A percentile compares a stretch with the other conserved stretches of the same genome.
phyloP scores from a whole-genome alignment of 2,113 vertebrate genomes.

The Beaufortia kweichowensis region DNA sequence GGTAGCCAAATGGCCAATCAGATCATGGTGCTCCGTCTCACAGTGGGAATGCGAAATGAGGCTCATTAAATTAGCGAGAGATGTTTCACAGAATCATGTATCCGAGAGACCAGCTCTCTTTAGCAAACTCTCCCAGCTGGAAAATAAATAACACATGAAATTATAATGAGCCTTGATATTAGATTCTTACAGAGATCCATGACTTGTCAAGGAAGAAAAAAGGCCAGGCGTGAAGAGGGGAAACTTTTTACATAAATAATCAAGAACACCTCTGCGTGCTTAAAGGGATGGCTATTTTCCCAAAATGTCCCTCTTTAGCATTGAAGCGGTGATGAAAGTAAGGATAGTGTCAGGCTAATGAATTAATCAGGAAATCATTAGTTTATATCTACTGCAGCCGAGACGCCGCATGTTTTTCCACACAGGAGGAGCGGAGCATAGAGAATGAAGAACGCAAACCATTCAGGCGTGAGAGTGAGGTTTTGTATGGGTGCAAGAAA shows the following conservation, averaged over 20 bases:
- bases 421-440: conserved; percentile 43
- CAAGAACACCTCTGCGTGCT: not conserved
- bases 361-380: conserved; percentile 76
- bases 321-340: conserved; percentile 52
- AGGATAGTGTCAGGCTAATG: conserved; percentile 67
- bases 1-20: conserved; percentile 41
- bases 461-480: conserved; percentile 65
- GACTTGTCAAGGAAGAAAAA: conserved; percentile 34
- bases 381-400: conserved; percentile 60
- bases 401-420: conserved; percentile 43
- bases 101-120: conserved; percentile 39
- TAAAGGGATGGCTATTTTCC: not conserved
- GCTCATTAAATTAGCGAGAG: conserved; percentile 39
- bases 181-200: conserved; percentile 36
- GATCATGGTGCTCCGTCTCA: conserved; percentile 31
- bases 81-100: conserved; percentile 36
- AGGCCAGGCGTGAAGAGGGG: conserved; percentile 12
- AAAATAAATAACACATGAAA: conserved; percentile 54
- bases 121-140: conserved; percentile 40
- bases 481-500: conserved; percentile 40
- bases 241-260: not conserved
- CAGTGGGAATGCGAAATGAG: conserved; percentile 27
- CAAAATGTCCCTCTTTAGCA: not conserved
- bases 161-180: conserved; percentile 49
- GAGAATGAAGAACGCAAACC: conserved; percentile 53